phyloP scores from a whole-genome alignment of 2,797 vertebrate species.

The Sarcophilus harrisii region DNA sequence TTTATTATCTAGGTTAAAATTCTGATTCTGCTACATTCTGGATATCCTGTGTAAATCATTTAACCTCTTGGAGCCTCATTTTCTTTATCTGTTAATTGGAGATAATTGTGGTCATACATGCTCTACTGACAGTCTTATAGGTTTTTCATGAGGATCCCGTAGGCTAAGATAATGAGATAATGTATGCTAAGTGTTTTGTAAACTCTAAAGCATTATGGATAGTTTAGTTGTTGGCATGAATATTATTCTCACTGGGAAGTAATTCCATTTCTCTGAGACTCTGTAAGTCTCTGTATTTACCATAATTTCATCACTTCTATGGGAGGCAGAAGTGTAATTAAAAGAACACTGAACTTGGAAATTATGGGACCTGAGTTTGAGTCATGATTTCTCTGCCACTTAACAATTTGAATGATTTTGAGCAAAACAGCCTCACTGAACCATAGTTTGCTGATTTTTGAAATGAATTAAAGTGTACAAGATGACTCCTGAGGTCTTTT shows the following conservation, averaged over 20 bases:
- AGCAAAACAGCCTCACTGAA: background rate
- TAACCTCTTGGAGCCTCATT: background rate
- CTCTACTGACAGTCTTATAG: background rate
- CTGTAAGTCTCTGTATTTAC: background rate
- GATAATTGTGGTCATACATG: background rate
- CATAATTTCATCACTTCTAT: background rate
- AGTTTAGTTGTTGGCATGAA: background rate
- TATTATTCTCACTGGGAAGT: background rate
- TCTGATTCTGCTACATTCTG: background rate
- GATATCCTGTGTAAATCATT: background rate
- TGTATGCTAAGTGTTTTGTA: background rate
- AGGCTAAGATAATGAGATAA: too few species aligned
- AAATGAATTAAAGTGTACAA: background rate
- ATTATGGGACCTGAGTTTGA: background rate
- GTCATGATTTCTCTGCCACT: background rate
- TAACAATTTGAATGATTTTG: background rate
- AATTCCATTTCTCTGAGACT: background rate
- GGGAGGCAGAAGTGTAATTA: background rate
- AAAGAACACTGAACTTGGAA: background rate
- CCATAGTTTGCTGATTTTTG: background rate
- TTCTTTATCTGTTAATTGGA: background rate
- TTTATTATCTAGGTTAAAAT: background rate
- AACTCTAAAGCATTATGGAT: background rate
- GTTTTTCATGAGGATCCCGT: background rate
- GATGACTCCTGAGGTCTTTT: background rate